Conservation (phyloP, 2,113 vertebrate genomes). For the Muntiacus muntjak region DNA sequence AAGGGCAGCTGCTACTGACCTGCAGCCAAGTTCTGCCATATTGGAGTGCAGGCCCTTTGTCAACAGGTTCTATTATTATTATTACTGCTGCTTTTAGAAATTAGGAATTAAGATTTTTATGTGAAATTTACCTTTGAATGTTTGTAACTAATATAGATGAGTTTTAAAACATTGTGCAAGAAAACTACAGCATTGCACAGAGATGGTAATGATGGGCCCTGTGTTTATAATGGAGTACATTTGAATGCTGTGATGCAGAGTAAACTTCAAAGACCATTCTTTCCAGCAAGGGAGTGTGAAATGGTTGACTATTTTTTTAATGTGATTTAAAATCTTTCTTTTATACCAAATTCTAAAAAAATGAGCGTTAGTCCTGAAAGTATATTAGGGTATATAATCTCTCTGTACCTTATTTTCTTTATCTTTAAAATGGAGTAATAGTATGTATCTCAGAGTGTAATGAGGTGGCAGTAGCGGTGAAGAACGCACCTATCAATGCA, state of each 20-base stretch:
- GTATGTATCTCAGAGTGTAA: not conserved
- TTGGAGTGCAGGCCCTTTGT: not conserved
- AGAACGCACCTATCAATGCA: not conserved
- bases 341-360: not conserved
- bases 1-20: not conserved
- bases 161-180: not conserved
- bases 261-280: not conserved
- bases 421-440: not conserved
- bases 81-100: not conserved
- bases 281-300: not conserved
- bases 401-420: not conserved
- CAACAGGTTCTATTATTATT: not conserved
- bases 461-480: not conserved
- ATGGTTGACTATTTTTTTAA: not conserved
- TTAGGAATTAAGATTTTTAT: slow-evolving; percentile 11
- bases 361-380: not conserved
- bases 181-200: not conserved
- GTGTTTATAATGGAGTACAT: not conserved
- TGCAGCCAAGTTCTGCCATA: not conserved
- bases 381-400: not conserved
- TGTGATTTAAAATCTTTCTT: not conserved
- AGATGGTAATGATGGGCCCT: not conserved
- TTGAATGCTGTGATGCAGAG: not conserved
- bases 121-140: slow-evolving; percentile 11
- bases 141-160: not conserved